These are phyloP conservation scores for Poeciliopsis turrubarensis DNA, from an alignment of 2,113 vertebrate genomes.

Conservation along the genomic window DNA sequence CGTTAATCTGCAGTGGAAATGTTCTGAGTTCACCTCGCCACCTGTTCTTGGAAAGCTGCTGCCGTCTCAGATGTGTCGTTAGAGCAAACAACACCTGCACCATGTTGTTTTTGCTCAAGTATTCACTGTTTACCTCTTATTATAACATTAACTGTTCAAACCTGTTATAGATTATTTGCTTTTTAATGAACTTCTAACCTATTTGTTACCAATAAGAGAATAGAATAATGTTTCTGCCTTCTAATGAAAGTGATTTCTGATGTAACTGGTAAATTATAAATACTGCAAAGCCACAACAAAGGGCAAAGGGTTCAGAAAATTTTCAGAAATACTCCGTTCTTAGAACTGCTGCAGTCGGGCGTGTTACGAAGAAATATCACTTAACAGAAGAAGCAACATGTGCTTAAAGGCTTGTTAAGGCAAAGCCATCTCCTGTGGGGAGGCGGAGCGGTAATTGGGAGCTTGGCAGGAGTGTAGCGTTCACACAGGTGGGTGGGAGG, in stretches of 20 bases:
- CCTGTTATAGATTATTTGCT: too few species aligned
- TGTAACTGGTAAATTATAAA: too few species aligned
- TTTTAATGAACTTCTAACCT: too few species aligned
- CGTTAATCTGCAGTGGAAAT: constrained; percentile 25
- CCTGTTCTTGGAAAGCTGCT: constrained; percentile 33
- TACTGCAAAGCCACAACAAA: too few species aligned
- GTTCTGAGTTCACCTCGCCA: constrained; percentile 13
- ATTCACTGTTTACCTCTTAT: not conserved
- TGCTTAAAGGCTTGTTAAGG: constrained; percentile 58
- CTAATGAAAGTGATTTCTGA: too few species aligned
- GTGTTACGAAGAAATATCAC: constrained; percentile 5
- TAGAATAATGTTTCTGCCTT: too few species aligned
- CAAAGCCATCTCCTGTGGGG: constrained; percentile 29
- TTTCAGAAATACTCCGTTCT: not conserved
- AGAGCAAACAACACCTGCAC: constrained; percentile 6
- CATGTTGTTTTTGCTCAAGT: not conserved
- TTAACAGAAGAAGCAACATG: constrained; percentile 6
- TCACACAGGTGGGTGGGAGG: not conserved
- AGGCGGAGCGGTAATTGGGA: constrained; percentile 36
- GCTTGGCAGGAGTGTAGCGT: constrained; percentile 11
- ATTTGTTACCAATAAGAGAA: too few species aligned
- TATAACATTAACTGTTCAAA: too few species aligned
- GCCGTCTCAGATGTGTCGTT: constrained; percentile 43
- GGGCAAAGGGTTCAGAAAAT: not conserved
- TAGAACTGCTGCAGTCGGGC: not conserved